phyloP scores from a whole-genome alignment of 2,797 vertebrate species.

The Yasuhikotakia modesta region DNA sequence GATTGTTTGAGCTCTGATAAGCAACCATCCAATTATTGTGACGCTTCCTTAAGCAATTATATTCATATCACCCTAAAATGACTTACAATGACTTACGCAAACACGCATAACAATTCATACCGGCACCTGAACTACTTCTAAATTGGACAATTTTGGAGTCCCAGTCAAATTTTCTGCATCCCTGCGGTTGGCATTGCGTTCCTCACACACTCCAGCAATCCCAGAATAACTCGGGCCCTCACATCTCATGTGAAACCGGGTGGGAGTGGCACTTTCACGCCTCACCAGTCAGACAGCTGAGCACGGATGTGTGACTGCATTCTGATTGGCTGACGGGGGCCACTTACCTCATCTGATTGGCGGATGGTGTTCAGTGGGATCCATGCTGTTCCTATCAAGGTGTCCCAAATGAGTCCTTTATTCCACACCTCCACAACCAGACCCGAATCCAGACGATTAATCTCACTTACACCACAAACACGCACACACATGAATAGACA shows the following conservation, averaged over 20 bases:
- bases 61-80: too few relatives aligned
- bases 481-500: slow-evolving; percentile 35
- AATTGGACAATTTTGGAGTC: neutral
- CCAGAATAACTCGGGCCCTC: slow-evolving; percentile 19
- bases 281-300: slow-evolving; percentile 4
- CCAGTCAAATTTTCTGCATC: neutral
- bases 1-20: too few relatives aligned
- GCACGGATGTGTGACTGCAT: slow-evolving; percentile 3
- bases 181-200: slow-evolving; percentile 1
- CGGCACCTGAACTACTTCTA: neutral
- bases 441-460: slow-evolving; percentile 89
- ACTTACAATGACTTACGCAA: too few relatives aligned
- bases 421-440: slow-evolving; percentile 98
- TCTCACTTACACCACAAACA: slow-evolving; percentile 82
- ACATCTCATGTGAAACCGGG: slow-evolving; percentile 16
- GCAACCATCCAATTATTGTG: too few relatives aligned
- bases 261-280: slow-evolving; percentile 20
- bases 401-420: slow-evolving; percentile 98
- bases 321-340: neutral
- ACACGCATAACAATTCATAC: neutral
- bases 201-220: slow-evolving; percentile 12
- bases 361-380: slow-evolving; percentile 86
- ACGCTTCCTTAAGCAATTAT: too few relatives aligned
- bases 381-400: slow-evolving; percentile 91
- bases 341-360: slow-evolving; percentile 88